Evolutionary conservation across 2,797 vertebrate genomes (phyloP).

Genomic region (Labroides dimidiatus): DNA sequence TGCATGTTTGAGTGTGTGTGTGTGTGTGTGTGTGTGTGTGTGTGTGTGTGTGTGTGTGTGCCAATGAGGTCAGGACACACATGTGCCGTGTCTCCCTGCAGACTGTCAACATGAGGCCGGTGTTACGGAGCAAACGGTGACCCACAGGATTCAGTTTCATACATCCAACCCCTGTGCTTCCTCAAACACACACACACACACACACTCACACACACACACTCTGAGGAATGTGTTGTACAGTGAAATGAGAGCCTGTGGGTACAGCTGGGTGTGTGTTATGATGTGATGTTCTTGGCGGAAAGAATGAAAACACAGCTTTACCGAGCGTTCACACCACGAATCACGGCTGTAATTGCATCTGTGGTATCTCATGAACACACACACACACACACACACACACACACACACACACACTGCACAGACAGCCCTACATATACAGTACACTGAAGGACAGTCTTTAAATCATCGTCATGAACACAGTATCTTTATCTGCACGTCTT

Average conservation of each 20-base stretch:
- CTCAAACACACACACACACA: constrained; percentile 15
- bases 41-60: constrained; percentile 9
- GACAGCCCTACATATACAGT: not conserved
- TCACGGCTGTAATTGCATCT: constrained; percentile 1
- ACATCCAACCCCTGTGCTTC: constrained; percentile 27
- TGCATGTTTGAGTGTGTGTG: not conserved
- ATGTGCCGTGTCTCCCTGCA: constrained; percentile 40
- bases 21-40: not conserved
- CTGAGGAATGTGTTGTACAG: constrained; percentile 48
- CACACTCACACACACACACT: constrained; percentile 18
- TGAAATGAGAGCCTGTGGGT: constrained; percentile 61
- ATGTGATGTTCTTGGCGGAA: constrained; percentile 50
- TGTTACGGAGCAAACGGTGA: constrained; percentile 41
- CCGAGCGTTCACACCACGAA: not conserved
- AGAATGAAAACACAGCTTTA: constrained; percentile 54
- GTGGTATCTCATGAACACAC: not conserved
- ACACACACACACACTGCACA: not conserved
- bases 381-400: not conserved
- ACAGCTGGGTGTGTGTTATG: constrained; percentile 64
- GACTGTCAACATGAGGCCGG: constrained; percentile 26
- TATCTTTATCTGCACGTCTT: not conserved
- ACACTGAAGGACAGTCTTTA: no score
- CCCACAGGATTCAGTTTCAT: constrained; percentile 52
- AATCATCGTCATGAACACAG: no score
- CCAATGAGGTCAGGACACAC: constrained; percentile 38